phyloP scores from a whole-genome alignment of 2,113 vertebrate genomes.

The Vidua chalybeata region DNA sequence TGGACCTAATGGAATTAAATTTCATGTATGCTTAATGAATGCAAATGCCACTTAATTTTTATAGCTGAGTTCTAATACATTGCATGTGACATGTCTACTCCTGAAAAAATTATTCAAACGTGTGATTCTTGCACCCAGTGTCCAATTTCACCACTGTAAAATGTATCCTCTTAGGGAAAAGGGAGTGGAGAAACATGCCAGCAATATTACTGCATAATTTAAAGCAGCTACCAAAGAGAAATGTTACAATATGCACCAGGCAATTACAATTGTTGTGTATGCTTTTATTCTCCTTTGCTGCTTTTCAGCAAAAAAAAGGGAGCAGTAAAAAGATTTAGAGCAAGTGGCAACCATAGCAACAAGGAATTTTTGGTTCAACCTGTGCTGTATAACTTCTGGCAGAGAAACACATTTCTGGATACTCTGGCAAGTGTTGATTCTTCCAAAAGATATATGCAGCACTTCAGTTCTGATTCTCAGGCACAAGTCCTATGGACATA shows the following conservation, averaged over 20 bases:
- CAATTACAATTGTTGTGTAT: conserved; percentile 15
- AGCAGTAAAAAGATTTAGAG: conserved; percentile 39
- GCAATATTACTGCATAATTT: conserved; percentile 41
- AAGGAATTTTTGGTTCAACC: conserved; percentile 5
- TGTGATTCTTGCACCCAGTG: conserved; percentile 10
- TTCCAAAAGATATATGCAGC: neutral
- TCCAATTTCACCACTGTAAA: conserved; percentile 26
- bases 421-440: neutral
- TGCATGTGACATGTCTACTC: conserved; percentile 11
- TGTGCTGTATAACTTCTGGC: conserved; percentile 1
- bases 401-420: conserved; percentile 11
- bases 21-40: conserved; percentile 62
- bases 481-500: neutral
- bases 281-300: conserved; percentile 37
- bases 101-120: conserved; percentile 27
- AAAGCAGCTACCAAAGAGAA: conserved; percentile 25
- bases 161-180: neutral
- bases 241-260: conserved; percentile 35
- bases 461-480: neutral
- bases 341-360: conserved; percentile 53
- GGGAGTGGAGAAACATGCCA: neutral
- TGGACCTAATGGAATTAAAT: conserved; percentile 45
- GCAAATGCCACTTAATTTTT: conserved; percentile 60
- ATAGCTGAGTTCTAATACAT: conserved; percentile 45
- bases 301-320: neutral